Conservation (phyloP, 1,140 invertebrate species). For the Asobara japonica region DNA sequence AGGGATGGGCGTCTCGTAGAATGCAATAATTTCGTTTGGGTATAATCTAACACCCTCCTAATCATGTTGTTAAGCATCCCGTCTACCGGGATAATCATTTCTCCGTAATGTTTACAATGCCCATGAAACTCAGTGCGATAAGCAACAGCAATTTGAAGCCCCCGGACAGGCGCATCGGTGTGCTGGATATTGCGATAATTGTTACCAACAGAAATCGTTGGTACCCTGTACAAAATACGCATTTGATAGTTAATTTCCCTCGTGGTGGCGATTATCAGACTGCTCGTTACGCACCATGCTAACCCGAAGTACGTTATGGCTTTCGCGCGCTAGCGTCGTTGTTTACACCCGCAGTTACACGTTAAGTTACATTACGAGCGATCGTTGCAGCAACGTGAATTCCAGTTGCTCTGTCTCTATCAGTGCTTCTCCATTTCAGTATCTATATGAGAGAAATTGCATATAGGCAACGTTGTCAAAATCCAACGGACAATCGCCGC, state of each 20-base stretch:
- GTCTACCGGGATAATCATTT: slow-evolving; percentile 1
- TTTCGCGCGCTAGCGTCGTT: slow-evolving; percentile 34
- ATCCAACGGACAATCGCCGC: too few relatives aligned
- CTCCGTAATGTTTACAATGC: background rate
- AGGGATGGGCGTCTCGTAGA: too few relatives aligned
- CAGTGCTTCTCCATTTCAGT: slow-evolving; percentile 10
- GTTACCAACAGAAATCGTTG: slow-evolving; percentile 30
- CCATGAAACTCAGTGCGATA: slow-evolving; percentile 17
- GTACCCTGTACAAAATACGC: slow-evolving; percentile 2
- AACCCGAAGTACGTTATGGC: slow-evolving; percentile 33
- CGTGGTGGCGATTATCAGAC: slow-evolving; percentile 47
- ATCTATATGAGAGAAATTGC: background rate
- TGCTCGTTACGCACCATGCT: slow-evolving; percentile 37
- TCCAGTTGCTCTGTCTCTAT: slow-evolving; percentile 23
- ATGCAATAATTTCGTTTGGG: background rate
- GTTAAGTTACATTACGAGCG: slow-evolving; percentile 52
- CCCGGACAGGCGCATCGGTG: background rate
- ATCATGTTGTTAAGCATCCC: background rate
- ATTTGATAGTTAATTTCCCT: slow-evolving; percentile 52
- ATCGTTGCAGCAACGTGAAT: slow-evolving; percentile 48
- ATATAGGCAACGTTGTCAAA: background rate
- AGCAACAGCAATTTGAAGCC: slow-evolving; percentile 11
- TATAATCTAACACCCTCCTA: background rate
- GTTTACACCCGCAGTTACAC: slow-evolving; percentile 50
- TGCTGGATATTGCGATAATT: background rate